Conservation (phyloP, 2,888 invertebrate species). For the Beris morrisii region DNA sequence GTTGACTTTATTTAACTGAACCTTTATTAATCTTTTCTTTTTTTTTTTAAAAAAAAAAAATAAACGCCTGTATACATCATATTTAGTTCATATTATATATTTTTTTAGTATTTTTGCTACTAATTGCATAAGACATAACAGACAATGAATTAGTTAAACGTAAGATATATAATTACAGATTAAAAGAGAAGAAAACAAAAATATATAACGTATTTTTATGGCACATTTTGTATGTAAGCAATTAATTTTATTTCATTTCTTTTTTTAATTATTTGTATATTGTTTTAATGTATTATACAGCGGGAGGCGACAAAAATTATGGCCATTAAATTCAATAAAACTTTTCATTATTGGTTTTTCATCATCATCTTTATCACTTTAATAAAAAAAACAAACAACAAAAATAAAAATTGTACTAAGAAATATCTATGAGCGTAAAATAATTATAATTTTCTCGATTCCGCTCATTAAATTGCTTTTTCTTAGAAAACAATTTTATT, state of each 20-base stretch:
- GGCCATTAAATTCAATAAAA: slow-evolving; percentile 14
- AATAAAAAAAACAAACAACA: too few species aligned
- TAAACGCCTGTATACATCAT: slow-evolving; percentile 16
- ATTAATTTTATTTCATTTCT: slow-evolving; percentile 5
- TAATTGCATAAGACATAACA: slow-evolving; percentile 18
- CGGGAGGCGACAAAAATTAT: slow-evolving; percentile 11
- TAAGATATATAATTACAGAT: slow-evolving; percentile 25
- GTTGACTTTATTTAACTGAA: slow-evolving; percentile 26
- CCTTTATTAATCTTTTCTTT: slow-evolving; percentile 6
- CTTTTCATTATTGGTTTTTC: too few species aligned
- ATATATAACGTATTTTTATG: slow-evolving; percentile 32
- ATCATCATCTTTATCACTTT: too few species aligned
- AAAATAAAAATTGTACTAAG: too few species aligned
- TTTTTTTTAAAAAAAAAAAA: slow-evolving; percentile 2
- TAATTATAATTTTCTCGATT: too few species aligned
- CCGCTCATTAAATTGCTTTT: not conserved
- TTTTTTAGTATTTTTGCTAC: slow-evolving; percentile 32
- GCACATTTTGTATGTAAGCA: slow-evolving; percentile 36
- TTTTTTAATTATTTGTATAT: slow-evolving; percentile 15
- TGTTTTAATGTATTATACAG: slow-evolving; percentile 15
- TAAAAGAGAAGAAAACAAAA: slow-evolving; percentile 10
- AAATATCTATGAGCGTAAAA: too few species aligned
- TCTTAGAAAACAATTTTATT: slow-evolving; percentile 8
- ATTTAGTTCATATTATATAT: slow-evolving; percentile 16
- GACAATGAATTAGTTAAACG: slow-evolving; percentile 28